Evolutionary conservation across 2,113 vertebrate genomes (phyloP), one percentile per base, ranked within the genome.

Genomic region (Montifringilla adamsi): DNA sequence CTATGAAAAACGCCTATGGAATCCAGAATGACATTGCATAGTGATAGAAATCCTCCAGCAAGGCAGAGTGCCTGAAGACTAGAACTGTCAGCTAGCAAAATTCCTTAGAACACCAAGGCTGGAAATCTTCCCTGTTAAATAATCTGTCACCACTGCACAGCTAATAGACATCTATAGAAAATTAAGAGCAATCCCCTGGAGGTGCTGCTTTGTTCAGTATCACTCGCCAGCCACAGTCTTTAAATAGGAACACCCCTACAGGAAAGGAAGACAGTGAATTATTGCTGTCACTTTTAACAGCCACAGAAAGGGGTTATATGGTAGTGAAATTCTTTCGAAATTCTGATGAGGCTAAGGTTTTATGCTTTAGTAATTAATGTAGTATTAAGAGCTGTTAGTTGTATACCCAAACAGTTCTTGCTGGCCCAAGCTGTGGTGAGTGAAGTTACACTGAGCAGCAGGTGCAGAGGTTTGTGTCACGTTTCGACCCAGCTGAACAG

Each of bases 51-150:
- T 77, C 58, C 75, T 90, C 53, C 79, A 90, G 90, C 60, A 63
- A 84, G 73, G 73, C 79, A 78, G 44, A 26, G 30, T 86, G 76
- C 79, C 85, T 86, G 73, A 37, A 90, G 90, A 90, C 59, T 44
- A 24, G 75, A 92, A 56, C 90, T 93, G 79, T 84, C 91, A 89
- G 52, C 44, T 82, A 56, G 76, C 53, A 94, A 88, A 52, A 93
- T 37, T 55, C 73, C 74, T 78, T 35, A 53, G 69, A 94, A 79
- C 20, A 52, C 37, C 53, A 58, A 82, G 89, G 47, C 91, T 75
- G 44, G 84, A 84, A 81, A 80, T 49, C 70, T 84, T 89, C 56
- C 24, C 88, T 31, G 30, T 81, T 86, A 81, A 93, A 72, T 73
- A 72, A 92, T 64, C 68, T 1, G 0, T 90, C 85, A 75, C 37